These are phyloP conservation scores for Odontothrips loti DNA, from an alignment of 2,888 invertebrate species.

Conservation along the genomic window DNA sequence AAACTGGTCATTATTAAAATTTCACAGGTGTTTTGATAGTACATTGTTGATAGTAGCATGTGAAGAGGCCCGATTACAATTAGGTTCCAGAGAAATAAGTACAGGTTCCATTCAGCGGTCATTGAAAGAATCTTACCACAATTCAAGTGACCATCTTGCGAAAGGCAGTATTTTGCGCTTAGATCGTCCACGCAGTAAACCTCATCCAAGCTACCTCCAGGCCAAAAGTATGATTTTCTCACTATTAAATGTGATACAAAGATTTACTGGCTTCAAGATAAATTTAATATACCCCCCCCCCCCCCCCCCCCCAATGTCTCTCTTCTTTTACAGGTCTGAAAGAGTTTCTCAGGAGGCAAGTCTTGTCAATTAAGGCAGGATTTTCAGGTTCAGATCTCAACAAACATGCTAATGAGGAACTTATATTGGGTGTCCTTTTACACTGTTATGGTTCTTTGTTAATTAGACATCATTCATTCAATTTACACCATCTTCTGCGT, in stretches of 20 bases:
- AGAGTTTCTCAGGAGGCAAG: background rate
- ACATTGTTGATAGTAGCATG: background rate
- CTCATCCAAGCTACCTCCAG: background rate
- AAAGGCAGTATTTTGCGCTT: conserved; percentile 52
- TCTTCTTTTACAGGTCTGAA: background rate
- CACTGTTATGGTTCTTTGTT: conserved; percentile 16
- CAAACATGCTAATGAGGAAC: conserved; percentile 40
- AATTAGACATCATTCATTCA: background rate
- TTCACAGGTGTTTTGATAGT: background rate
- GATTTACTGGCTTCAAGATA: too few relatives aligned
- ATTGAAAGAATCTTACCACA: conserved; percentile 28
- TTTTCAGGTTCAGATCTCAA: conserved; percentile 36
- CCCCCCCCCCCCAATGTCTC: too few relatives aligned
- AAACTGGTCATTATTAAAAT: background rate
- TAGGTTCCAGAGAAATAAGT: background rate
- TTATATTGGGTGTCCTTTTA: conserved; percentile 30
- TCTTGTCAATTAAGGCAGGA: background rate
- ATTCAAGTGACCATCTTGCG: conserved; percentile 60
- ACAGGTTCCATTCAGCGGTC: background rate
- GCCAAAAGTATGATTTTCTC: background rate
- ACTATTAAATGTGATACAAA: background rate
- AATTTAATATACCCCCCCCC: too few relatives aligned
- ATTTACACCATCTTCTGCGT: background rate
- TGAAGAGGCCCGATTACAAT: background rate
- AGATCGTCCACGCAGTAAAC: background rate